These are phyloP conservation scores for Enteromius viviparus DNA, from an alignment of 2,797 vertebrate species.

Conservation along the genomic window DNA sequence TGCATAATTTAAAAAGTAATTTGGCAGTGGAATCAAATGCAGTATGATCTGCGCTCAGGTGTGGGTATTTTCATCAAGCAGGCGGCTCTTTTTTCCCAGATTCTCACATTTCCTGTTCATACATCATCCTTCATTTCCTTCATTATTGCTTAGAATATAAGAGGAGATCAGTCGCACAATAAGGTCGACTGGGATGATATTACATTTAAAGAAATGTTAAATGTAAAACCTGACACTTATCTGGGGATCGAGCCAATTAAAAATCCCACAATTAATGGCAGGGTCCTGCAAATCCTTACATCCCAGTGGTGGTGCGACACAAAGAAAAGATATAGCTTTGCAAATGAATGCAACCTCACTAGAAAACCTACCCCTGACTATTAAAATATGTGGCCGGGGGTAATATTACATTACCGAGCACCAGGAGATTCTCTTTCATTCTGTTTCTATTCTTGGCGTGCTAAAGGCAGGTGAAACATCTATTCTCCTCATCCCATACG, in stretches of 20 bases:
- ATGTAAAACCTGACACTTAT: conserved; percentile 65
- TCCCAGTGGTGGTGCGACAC: conserved; percentile 68
- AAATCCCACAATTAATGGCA: conserved; percentile 70
- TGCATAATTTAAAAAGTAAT: conserved; percentile 80
- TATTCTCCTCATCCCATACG: conserved; percentile 66
- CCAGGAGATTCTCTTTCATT: conserved; percentile 68
- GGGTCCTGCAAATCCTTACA: conserved; percentile 62
- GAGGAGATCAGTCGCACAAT: conserved; percentile 47
- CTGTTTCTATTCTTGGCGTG: conserved; percentile 66
- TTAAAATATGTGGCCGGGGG: conserved; percentile 74
- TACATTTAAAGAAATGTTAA: conserved; percentile 45
- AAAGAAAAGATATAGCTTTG: conserved; percentile 67
- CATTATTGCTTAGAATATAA: conserved; percentile 46
- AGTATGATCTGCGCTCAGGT: conserved; percentile 66
- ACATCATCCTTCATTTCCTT: conserved; percentile 35
- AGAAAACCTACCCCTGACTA: conserved; percentile 70
- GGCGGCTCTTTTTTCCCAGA: conserved; percentile 44
- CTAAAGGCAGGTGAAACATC: conserved; percentile 70
- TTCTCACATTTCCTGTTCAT: conserved; percentile 41
- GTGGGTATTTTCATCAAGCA: conserved; percentile 55
- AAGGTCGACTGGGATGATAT: conserved; percentile 26
- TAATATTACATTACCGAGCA: conserved; percentile 73
- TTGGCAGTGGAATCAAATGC: conserved; percentile 69
- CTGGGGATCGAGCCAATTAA: conserved; percentile 67
- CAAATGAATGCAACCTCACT: conserved; percentile 73